phyloP scores from a whole-genome alignment of 2,113 vertebrate genomes.

The Thalassarche chlororhynchos region DNA sequence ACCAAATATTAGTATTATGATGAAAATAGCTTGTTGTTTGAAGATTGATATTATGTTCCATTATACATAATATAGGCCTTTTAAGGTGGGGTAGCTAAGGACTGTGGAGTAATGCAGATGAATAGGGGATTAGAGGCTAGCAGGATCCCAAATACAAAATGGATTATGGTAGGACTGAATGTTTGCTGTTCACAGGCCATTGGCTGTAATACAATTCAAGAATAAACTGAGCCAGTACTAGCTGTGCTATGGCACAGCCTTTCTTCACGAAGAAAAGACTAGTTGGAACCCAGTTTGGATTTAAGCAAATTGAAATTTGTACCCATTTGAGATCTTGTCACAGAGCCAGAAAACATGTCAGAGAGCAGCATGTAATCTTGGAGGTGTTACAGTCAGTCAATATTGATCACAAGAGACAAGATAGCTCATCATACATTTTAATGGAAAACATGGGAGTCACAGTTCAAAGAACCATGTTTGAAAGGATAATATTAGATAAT shows the following conservation, averaged over 20 bases:
- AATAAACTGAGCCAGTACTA: neutral
- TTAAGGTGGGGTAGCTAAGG: neutral
- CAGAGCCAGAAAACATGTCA: slow-evolving; percentile 29
- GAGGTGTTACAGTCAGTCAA: neutral
- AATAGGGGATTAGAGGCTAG: neutral
- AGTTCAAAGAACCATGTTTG: neutral
- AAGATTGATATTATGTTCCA: neutral
- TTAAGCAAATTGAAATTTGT: slow-evolving; percentile 54
- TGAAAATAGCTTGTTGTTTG: neutral
- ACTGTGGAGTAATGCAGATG: neutral
- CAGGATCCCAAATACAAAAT: neutral
- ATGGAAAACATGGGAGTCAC: neutral
- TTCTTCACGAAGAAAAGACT: neutral
- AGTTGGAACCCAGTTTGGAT: slow-evolving; percentile 32
- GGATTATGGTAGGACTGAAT: neutral
- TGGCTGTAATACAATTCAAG: neutral
- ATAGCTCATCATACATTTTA: neutral
- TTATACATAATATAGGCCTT: neutral
- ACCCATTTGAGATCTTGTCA: slow-evolving; percentile 44
- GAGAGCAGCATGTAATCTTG: slow-evolving; percentile 22
- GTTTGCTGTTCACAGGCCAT: neutral
- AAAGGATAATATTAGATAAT: neutral
- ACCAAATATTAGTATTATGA: neutral
- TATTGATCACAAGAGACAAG: neutral
- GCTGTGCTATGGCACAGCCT: neutral